phyloP scores from a whole-genome alignment of 2,797 vertebrate genomes.

The Falco rusticolus region DNA sequence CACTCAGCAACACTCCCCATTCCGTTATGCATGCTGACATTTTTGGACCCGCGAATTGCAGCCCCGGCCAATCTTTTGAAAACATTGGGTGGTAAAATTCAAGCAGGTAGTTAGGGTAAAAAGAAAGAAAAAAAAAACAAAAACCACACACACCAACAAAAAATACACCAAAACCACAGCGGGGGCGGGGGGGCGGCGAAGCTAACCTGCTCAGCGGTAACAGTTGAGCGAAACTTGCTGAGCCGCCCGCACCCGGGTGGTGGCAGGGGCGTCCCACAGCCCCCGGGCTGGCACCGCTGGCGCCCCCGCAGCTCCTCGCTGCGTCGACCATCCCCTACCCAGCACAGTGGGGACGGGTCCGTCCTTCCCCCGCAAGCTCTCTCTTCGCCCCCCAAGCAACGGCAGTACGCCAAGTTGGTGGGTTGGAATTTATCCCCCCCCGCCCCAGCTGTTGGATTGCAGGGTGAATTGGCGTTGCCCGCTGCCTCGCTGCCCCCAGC shows the following conservation, averaged over 20 bases:
- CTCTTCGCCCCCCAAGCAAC: neutral
- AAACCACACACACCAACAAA: too few relatives aligned
- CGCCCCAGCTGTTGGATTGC: neutral
- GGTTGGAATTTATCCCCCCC: neutral
- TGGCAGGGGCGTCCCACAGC: neutral
- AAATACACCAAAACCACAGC: neutral
- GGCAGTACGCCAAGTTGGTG: neutral
- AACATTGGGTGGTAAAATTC: neutral
- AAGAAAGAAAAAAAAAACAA: neutral
- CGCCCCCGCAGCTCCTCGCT: neutral
- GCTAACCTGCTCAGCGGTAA: neutral
- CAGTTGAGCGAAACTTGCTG: neutral
- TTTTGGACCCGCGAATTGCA: neutral
- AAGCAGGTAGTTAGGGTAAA: neutral
- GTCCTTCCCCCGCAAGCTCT: neutral
- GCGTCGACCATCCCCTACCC: neutral
- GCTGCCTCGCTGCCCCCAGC: neutral
- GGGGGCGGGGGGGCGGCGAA: neutral
- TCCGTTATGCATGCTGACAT: neutral
- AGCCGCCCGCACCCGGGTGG: neutral
- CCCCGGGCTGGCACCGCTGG: neutral
- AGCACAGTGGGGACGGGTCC: neutral
- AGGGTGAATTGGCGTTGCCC: neutral
- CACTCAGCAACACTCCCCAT: slow-evolving; percentile 18
- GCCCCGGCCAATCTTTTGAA: neutral